Conservation (phyloP, 2,797 vertebrate genomes). For the Perodicticus potto region DNA sequence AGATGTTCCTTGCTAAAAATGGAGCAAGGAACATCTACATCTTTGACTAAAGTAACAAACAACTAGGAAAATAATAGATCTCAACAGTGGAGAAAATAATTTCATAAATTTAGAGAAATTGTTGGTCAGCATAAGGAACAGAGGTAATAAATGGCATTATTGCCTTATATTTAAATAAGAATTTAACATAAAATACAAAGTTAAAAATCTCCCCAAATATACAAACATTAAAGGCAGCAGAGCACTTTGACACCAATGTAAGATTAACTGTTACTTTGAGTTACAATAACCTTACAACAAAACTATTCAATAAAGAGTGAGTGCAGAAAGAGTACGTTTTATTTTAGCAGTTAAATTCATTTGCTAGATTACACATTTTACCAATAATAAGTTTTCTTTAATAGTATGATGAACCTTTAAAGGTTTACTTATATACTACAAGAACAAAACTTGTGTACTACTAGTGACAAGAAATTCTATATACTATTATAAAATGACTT, state of each 20-base stretch:
- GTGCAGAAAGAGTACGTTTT: neutral
- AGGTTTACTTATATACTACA: neutral
- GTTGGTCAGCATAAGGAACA: neutral
- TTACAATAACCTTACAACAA: neutral
- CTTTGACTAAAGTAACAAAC: too few relatives aligned
- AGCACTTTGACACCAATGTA: neutral
- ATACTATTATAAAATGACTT: neutral
- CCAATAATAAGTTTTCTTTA: neutral
- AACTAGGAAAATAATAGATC: neutral
- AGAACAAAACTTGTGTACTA: neutral
- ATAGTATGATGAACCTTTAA: neutral
- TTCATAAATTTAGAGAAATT: constrained; percentile 23
- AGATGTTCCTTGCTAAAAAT: neutral
- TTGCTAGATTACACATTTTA: neutral
- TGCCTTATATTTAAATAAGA: neutral
- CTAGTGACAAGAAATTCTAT: neutral
- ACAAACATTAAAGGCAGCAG: neutral
- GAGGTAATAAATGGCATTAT: neutral
- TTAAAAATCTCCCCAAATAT: neutral
- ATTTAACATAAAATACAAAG: neutral
- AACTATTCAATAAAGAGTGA: neutral
- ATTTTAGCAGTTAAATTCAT: constrained; percentile 3
- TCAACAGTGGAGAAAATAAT: neutral
- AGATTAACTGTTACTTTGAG: neutral
- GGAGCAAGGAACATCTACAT: neutral